phyloP scores from a whole-genome alignment of 2,888 invertebrate genomes.

The Ectemnius lituratus region DNA sequence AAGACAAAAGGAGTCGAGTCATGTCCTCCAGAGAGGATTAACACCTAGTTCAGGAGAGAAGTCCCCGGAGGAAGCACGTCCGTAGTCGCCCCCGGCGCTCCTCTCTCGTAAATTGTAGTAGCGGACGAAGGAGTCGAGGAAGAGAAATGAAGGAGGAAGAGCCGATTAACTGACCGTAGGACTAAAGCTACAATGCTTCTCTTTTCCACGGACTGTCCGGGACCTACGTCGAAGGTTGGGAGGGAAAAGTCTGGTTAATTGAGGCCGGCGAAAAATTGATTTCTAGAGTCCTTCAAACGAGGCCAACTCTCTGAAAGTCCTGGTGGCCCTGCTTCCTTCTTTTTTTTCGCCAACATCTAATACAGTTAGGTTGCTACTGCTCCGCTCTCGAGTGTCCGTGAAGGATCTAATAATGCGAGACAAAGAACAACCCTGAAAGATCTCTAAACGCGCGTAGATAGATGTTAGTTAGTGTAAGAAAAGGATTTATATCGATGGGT shows the following conservation, averaged over 20 bases:
- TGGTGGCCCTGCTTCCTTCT: constrained; percentile 40
- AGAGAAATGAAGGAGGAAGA: constrained; percentile 31
- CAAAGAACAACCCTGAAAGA: neutral
- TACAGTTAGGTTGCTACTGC: constrained; percentile 27
- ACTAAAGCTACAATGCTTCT: constrained; percentile 19
- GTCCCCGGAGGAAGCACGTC: constrained; percentile 25
- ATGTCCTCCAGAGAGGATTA: constrained; percentile 43
- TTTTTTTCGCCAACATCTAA: constrained; percentile 8
- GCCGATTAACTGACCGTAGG: constrained; percentile 51
- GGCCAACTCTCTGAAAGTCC: constrained; percentile 37
- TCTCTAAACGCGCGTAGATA: neutral
- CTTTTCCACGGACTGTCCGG: neutral
- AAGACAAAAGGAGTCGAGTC: constrained; percentile 40
- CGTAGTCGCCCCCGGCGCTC: constrained; percentile 14
- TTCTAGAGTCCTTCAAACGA: constrained; percentile 46
- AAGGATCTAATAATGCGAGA: constrained; percentile 3
- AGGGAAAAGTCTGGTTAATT: constrained; percentile 58
- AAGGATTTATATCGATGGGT: neutral
- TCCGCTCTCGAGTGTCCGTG: constrained; percentile 18
- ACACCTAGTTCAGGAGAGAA: constrained; percentile 27
- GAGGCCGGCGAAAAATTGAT: constrained; percentile 59
- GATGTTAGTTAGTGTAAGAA: neutral
- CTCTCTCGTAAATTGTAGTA: constrained; percentile 30
- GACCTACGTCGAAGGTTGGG: constrained; percentile 61
- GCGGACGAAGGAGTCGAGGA: constrained; percentile 9